Evolutionary conservation across 64 coral and sea anemone species (phyloP).

Genomic region (Actinia equina): DNA sequence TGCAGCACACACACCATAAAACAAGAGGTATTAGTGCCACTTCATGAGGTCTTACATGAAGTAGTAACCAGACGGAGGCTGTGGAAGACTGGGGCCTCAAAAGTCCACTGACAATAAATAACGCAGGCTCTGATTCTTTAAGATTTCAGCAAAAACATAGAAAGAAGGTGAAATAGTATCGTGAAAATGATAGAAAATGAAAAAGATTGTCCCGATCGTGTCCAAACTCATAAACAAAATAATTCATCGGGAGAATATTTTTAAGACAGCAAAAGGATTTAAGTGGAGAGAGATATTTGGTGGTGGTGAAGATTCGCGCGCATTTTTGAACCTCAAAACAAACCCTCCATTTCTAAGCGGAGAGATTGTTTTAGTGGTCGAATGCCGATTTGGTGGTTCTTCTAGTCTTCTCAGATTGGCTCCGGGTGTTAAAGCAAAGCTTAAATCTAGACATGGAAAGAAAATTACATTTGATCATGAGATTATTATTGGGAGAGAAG

Average conservation of each 20-base stretch:
- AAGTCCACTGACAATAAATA: neutral
- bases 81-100: neutral
- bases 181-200: neutral
- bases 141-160: neutral
- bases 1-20: no score
- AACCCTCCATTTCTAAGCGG: neutral
- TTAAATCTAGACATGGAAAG: slow-evolving; percentile 7
- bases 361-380: neutral
- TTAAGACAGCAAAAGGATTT: neutral
- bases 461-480: neutral
- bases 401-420: neutral
- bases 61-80: neutral
- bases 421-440: neutral
- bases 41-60: no score
- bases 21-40: no score
- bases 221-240: neutral
- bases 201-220: neutral
- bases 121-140: neutral
- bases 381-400: neutral
- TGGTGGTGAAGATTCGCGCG: neutral
- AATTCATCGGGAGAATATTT: neutral
- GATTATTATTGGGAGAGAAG: neutral
- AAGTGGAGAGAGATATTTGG: slow-evolving; percentile 8
- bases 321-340: neutral
- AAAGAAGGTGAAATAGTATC: neutral